phyloP scores from a whole-genome alignment of 2,888 invertebrate genomes.

The Eremobia ochroleuca region DNA sequence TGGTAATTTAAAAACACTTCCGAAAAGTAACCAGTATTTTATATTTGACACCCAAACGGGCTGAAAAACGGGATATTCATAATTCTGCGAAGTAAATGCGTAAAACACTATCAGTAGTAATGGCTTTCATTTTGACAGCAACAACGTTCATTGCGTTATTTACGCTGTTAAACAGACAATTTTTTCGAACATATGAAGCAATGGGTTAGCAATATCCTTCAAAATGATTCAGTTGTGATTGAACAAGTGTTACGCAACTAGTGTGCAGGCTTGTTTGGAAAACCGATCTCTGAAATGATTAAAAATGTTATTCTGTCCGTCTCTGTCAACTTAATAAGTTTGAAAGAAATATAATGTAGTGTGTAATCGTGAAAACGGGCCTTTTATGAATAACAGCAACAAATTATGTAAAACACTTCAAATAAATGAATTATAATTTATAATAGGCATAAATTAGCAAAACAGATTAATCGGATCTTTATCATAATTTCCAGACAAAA shows the following conservation, averaged over 20 bases:
- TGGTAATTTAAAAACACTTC: not conserved
- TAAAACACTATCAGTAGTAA: no score
- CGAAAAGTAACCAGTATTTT: not conserved
- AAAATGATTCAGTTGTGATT: no score
- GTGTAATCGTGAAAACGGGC: not conserved
- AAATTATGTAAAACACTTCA: constrained; percentile 24
- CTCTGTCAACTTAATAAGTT: not conserved
- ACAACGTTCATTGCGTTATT: no score
- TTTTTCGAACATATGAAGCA: no score
- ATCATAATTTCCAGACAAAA: constrained; percentile 39
- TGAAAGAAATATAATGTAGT: not conserved
- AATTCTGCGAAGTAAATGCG: not conserved
- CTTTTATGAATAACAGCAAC: not conserved
- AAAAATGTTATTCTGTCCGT: not conserved
- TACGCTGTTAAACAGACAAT: no score
- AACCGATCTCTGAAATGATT: not conserved
- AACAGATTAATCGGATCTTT: constrained; percentile 12
- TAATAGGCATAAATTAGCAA: constrained; percentile 7
- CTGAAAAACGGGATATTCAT: not conserved
- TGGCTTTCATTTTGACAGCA: no score
- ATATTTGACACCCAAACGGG: not conserved
- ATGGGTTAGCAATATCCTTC: no score
- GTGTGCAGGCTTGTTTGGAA: not conserved
- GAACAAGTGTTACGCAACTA: no score
- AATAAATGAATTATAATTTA: no score